A percentile compares a stretch with the other conserved stretches of the same genome.
phyloP scores from a whole-genome alignment of 2,797 vertebrate genomes.

The Cichlasoma orientale region DNA sequence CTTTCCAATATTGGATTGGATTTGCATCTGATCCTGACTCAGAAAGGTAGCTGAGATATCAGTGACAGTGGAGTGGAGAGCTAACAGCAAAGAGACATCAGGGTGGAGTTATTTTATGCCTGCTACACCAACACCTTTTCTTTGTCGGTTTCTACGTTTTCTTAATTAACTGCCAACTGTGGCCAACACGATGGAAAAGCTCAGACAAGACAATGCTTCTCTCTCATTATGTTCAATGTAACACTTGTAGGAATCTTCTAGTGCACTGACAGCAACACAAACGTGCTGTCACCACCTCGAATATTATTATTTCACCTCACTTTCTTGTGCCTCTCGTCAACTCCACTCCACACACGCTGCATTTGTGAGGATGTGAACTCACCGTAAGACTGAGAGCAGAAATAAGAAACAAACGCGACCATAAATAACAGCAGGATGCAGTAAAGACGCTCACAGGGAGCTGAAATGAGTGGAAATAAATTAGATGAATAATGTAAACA shows the following conservation, averaged over 20 bases:
- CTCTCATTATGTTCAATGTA: background rate
- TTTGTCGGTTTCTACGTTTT: background rate
- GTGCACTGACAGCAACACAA: background rate
- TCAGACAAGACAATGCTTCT: background rate
- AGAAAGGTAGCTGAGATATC: background rate
- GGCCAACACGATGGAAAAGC: background rate
- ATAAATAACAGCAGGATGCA: background rate
- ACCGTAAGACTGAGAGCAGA: background rate
- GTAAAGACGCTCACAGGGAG: no score
- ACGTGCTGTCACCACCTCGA: background rate
- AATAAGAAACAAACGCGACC: background rate
- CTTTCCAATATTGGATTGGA: background rate
- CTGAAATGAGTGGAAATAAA: no score
- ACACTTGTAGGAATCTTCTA: background rate
- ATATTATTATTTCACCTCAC: background rate
- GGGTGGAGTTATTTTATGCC: background rate
- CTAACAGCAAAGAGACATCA: background rate
- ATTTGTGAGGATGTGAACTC: background rate
- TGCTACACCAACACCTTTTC: background rate
- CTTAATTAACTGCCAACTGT: background rate
- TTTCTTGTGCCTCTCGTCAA: background rate
- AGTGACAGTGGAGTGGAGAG: background rate
- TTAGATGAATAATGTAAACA: background rate
- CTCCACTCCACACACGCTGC: accelerated
- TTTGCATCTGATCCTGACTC: background rate